Evolutionary conservation across 2,113 vertebrate genomes (phyloP), one percentile per base, ranked within the genome.

Genomic region (Speoplatyrhinus poulsoni): DNA sequence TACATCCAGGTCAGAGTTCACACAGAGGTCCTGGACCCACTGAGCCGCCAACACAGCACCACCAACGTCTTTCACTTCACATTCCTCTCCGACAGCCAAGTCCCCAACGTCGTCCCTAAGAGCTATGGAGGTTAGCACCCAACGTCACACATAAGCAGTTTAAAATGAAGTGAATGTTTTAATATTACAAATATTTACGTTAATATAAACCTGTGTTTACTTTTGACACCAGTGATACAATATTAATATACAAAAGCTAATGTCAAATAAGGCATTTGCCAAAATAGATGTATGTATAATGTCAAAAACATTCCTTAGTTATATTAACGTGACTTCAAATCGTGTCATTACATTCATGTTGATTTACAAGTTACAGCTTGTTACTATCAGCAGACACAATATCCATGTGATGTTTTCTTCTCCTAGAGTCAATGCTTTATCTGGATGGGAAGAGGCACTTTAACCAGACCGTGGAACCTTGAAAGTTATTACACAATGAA

Each of bases 51-150:
- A 60, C 95, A 98, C 79, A 93, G 86, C 62, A 99, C 97, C 66
- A 99, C 98, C 80, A 98, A 99, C 70, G 88, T 96, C 75, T 99
- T 99, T 87, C 96, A 99, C 89, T 99, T 95, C 81, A 99, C 97
- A 1, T 98, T 96, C 77, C 26, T 80, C n/a, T 95, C 95, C 0
- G 95, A 97, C 76, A 90, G 91, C 0, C 92, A 93, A 0, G 94
- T 98, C 46, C 95, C 95, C 61, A 86, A 79, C 46, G 72, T 99
- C 81, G 87, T 95, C 6, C 98, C 98, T 1, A 94, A 88, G 82
- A 97, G 94, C 0, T 99, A 99, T 0, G 98, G 98, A 94, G 97
- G 98, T 95, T 32, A 71, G 77, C 46, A 65, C 54, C 32, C 58
- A 71, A 26, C 26, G 26, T 26, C 26, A 26, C 2, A 26, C 26